A percentile compares a stretch with the other conserved stretches of the same genome.
Evolutionary conservation across 2,797 vertebrate genomes (phyloP).

Genomic region (Knipowitschia caucasica): DNA sequence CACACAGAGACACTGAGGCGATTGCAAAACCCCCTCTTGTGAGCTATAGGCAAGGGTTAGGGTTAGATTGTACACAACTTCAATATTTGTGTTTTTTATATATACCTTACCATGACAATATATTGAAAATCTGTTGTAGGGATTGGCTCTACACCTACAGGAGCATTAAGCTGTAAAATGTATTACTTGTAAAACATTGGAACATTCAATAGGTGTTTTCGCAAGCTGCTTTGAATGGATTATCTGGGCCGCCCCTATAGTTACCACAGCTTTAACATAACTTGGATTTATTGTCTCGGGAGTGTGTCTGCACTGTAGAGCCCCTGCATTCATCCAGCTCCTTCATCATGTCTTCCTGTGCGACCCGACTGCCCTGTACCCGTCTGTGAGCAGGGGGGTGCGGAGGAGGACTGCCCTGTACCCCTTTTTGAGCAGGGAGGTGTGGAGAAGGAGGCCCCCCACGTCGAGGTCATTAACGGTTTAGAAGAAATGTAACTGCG

Average conservation of each 20-base stretch:
- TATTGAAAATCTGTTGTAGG: no score
- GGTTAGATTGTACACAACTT: no score
- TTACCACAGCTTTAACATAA: background rate
- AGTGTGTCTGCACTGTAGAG: conserved; percentile 8
- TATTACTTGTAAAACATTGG: no score
- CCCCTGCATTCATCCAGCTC: conserved; percentile 24
- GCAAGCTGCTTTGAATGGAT: no score
- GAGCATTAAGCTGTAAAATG: background rate
- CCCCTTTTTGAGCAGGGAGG: conserved; percentile 16
- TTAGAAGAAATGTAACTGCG: conserved; percentile 37
- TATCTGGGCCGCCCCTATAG: no score
- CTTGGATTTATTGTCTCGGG: background rate
- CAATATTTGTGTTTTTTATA: no score
- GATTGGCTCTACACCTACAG: no score
- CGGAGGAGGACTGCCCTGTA: conserved; percentile 34
- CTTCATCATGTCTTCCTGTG: conserved; percentile 23
- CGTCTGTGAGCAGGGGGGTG: conserved; percentile 11
- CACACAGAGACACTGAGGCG: no score
- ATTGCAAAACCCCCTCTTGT: no score
- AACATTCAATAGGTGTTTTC: no score
- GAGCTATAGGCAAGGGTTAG: no score
- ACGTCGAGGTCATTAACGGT: conserved; percentile 45
- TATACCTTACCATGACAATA: no score
- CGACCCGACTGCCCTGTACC: conserved; percentile 29
- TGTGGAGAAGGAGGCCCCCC: conserved; percentile 50